Base-by-base conservation (phyloP, 2,113 vertebrate genomes). In the Corythornis madagascariensis region DNA sequence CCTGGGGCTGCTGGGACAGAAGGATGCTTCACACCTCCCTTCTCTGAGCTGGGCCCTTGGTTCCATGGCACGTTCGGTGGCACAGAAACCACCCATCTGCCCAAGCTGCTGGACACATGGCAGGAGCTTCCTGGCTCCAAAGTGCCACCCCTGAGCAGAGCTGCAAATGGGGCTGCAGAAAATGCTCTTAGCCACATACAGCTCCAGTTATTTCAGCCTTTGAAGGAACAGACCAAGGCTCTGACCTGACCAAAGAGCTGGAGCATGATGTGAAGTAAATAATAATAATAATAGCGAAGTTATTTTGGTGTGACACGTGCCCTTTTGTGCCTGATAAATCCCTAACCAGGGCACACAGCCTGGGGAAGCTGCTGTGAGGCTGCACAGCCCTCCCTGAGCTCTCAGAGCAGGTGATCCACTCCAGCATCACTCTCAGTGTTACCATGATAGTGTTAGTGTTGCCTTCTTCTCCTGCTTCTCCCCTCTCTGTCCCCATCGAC, bases 361-460 rank as follows among this genome's bases (percentile, higher is more conserved):
- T 1, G 3, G 38, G 22, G 52, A 88, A 77, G n/a, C n/a, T 10
- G 53, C 1, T 25, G 35, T 26, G 74, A 70, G 88, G 48, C 38
- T 66, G 42, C 35, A 20, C 17, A 48, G 16, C 79, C 71, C 48
- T 94, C 76, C 63, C 76, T 1, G 20, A 2, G 6, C 79, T 72
- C 60, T 63, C 0, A 1, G 92, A 80, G 77, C 47, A 26, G 8
- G 43, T 15, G 3, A 33, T 45, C 73, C 89, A 85, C 84, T 88
- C 79, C 28, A 48, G 83, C 76, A 22, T 57, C 3, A 1, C 83
- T 82, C 70, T 88, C 64, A 14, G 8, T 1, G 53, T 92, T 92
- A 83, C 91, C 88, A 80, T 38, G 86, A 94, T 78, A 35, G 89
- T 85, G 72, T 38, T 24, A 38, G 69, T 94, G 92, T 66, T 70